phyloP scores from a whole-genome alignment of 2,113 vertebrate species.

The Lycaon pictus region DNA sequence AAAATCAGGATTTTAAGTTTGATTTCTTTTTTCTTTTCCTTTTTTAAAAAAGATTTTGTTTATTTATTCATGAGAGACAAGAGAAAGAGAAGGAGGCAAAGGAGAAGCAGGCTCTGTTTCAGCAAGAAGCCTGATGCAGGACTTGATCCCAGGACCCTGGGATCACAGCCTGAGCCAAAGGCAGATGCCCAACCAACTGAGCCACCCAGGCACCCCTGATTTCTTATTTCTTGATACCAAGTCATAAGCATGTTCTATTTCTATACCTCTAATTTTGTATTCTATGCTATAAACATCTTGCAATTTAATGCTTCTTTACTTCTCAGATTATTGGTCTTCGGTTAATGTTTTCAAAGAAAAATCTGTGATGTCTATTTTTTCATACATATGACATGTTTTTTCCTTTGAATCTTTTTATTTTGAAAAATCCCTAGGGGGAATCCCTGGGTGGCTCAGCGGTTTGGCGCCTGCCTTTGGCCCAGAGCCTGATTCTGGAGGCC shows the following conservation, averaged over 20 bases:
- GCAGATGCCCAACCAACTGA: too few species aligned
- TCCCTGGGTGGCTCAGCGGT: background rate
- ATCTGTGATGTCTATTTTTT: background rate
- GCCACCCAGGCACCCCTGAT: background rate
- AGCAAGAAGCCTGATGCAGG: too few species aligned
- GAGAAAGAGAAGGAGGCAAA: too few species aligned
- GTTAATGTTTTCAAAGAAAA: background rate
- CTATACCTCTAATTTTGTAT: background rate
- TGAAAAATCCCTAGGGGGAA: background rate
- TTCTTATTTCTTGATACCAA: background rate
- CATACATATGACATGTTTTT: background rate
- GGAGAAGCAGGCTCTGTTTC: too few species aligned
- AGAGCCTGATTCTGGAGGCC: background rate
- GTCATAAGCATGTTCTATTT: background rate
- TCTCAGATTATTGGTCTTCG: background rate
- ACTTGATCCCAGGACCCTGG: too few species aligned
- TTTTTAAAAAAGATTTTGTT: too few species aligned
- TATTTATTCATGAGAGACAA: too few species aligned
- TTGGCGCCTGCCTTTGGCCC: background rate
- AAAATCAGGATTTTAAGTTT: background rate
- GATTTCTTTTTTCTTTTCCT: background rate
- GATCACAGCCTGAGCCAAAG: too few species aligned
- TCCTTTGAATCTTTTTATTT: background rate
- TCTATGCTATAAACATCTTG: background rate
- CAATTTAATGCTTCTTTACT: background rate